phyloP scores from a whole-genome alignment of 2,888 invertebrate genomes.

The Aporophyla nigra region DNA sequence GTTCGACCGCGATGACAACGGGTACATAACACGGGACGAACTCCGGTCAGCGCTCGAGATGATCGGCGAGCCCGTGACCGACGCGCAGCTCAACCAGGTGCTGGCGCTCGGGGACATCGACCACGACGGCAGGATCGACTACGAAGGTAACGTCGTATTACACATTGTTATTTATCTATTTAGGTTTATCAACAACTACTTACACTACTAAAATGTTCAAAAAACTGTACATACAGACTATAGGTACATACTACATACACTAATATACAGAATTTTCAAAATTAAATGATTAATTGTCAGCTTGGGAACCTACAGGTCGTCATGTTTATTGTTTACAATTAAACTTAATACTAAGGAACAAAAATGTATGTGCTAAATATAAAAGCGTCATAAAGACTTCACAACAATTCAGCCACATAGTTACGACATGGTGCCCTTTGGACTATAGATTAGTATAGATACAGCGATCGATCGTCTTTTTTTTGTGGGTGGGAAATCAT shows the following conservation, averaged over 20 bases:
- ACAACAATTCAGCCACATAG: neutral
- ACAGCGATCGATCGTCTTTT: no score
- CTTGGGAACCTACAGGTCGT: no score
- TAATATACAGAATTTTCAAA: neutral
- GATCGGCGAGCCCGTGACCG: slow-evolving; percentile 95
- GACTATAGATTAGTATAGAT: no score
- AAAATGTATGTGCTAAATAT: neutral
- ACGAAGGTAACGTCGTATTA: slow-evolving; percentile 92
- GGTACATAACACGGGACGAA: slow-evolving; percentile 96
- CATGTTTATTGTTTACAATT: no score
- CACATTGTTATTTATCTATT: neutral
- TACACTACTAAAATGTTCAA: neutral
- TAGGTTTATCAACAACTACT: neutral
- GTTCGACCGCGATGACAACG: slow-evolving; percentile 97
- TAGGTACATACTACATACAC: no score
- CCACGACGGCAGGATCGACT: slow-evolving; percentile 95
- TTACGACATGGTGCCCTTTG: no score
- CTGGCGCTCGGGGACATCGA: slow-evolving; percentile 94
- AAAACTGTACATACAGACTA: no score
- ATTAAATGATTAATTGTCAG: neutral
- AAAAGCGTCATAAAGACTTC: neutral
- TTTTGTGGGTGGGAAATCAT: no score
- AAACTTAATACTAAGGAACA: no score
- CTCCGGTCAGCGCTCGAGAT: slow-evolving; percentile 95
- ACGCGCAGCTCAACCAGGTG: slow-evolving; percentile 94